These are phyloP conservation scores for Drosophila tanythrix DNA, from an alignment of 2,888 invertebrate species.

Conservation along the genomic window DNA sequence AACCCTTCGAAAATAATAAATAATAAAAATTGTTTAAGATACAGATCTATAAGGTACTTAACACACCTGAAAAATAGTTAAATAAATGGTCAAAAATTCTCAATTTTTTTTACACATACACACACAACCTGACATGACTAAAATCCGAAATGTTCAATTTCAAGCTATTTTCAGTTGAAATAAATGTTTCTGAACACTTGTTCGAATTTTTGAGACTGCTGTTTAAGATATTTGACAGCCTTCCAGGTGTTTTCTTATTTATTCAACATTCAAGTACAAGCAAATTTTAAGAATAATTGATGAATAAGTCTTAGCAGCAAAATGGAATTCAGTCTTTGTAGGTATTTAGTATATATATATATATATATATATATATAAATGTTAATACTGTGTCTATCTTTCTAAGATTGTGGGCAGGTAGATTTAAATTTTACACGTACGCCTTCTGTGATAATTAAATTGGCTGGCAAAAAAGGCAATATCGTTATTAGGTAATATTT, in stretches of 20 bases:
- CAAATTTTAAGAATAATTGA: constrained; percentile 27
- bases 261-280: constrained; percentile 16
- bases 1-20: too few relatives aligned
- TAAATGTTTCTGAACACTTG: constrained; percentile 14
- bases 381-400: background rate
- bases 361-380: background rate
- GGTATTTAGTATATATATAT: background rate
- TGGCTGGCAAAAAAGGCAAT: constrained; percentile 65
- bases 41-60: background rate
- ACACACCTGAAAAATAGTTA: background rate
- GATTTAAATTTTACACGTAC: constrained; percentile 42
- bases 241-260: constrained; percentile 50
- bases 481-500: constrained; percentile 50
- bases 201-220: constrained; percentile 28
- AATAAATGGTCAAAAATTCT: background rate
- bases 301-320: constrained; percentile 16
- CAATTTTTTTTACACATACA: constrained; percentile 24
- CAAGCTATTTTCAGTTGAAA: constrained; percentile 4
- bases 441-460: constrained; percentile 37
- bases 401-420: constrained; percentile 43
- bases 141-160: constrained; percentile 22
- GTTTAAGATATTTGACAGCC: constrained; percentile 22
- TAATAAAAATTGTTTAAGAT: too few relatives aligned
- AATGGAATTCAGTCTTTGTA: background rate
- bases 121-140: constrained; percentile 5